Base-by-base conservation (phyloP, 1,140 invertebrate genomes). In the Drosophila truncata region DNA sequence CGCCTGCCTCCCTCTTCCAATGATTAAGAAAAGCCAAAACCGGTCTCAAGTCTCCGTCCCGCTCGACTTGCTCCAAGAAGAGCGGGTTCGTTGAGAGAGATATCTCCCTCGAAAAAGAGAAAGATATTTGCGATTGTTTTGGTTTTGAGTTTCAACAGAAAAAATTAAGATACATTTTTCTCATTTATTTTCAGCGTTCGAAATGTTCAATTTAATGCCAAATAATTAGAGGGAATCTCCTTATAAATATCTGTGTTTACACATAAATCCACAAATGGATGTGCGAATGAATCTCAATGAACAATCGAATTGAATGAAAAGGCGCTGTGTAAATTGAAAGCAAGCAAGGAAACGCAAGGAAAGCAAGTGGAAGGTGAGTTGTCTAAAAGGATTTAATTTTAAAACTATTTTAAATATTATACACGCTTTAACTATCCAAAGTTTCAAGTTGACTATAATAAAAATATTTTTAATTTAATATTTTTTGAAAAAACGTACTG, bases 21-120 rank as follows among this genome's bases (percentile, higher is more conserved):
- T 47, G 47, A 83, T 88, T 80, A 73, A 77, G 60, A 67, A 87
- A 82, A 60, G 39, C 10, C 35, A 70, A 87, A 87, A 88, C 85
- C 80, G 77, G 84, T 88, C 83, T 29, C 42, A 25, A 25, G 41
- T 52, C 23, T 61, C 37, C 37, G 31, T 31, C 33, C 16, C 70
- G 70, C 80, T 85, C 82, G 71, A 82, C 57, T 80, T 87, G 55
- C 35, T 67, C 55, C 52, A 49, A 64, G 64, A 72, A 79, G 65
- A 78, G 57, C 39, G 44, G 67, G 77, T 78, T 11, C 9, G 31
- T 11, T 37, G 20, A 42, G n/a, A 16, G 27, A 58, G 54, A 33
- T 37, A 57, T 46, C 29, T 46, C 66, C 44, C 4, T 4, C 23
- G 1, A 57, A 44, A 66, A 39, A 37, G 23, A 54, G 47, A 44